Evolutionary conservation across 2,888 invertebrate species (phyloP).

Genomic region (Cheilosia vernalis): DNA sequence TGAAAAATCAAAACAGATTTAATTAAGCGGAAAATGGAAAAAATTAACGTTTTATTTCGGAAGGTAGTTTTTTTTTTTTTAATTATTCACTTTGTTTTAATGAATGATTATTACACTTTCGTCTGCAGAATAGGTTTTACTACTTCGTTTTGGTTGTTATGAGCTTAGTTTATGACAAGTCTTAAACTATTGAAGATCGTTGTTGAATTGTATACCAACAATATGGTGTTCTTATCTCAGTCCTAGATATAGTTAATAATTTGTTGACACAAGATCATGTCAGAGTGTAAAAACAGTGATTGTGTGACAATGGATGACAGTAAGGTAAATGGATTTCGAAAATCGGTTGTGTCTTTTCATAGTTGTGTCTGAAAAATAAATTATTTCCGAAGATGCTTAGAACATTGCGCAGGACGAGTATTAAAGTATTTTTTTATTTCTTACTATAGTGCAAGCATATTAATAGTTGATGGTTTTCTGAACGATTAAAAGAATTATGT

Average conservation of each 20-base stretch:
- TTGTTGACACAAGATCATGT: conserved; percentile 40
- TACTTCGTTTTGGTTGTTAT: not conserved
- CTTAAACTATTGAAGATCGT: not conserved
- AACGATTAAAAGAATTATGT: too few species aligned
- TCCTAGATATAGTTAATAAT: conserved; percentile 38
- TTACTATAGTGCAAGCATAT: not conserved
- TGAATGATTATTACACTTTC: conserved; percentile 20
- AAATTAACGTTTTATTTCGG: conserved; percentile 29
- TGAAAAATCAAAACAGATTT: conserved; percentile 29
- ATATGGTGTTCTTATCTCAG: conserved; percentile 6
- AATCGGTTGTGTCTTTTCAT: not conserved
- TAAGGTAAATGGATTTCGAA: conserved; percentile 28
- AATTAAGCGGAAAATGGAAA: conserved; percentile 56
- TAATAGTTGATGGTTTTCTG: too few species aligned
- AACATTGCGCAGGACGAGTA: not conserved
- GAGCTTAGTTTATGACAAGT: conserved; percentile 13
- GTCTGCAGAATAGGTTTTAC: not conserved
- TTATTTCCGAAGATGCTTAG: not conserved
- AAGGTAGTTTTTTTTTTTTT: conserved; percentile 5
- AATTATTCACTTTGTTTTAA: conserved; percentile 27
- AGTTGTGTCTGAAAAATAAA: not conserved
- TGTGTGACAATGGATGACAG: not conserved
- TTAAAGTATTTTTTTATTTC: not conserved
- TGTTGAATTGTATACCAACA: not conserved
- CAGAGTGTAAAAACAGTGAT: conserved; percentile 10